Evolutionary conservation across 2,888 invertebrate species (phyloP).

Genomic region (Hirtodrosophila alboralis): DNA sequence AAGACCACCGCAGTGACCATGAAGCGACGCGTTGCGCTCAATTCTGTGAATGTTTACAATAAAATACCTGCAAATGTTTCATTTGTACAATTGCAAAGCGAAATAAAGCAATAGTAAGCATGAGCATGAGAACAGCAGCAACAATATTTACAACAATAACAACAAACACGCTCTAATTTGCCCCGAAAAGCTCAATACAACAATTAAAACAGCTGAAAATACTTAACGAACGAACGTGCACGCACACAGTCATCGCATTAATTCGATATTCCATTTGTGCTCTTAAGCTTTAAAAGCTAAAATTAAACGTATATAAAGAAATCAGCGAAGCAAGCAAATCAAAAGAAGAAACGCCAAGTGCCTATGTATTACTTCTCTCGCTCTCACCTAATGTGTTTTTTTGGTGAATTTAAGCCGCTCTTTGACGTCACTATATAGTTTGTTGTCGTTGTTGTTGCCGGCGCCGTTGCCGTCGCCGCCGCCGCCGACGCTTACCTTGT

Average conservation of each 20-base stretch:
- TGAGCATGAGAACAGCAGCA: slow-evolving; percentile 24
- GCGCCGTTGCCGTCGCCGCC: slow-evolving; percentile 7
- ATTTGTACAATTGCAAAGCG: slow-evolving; percentile 41
- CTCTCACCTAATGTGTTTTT: slow-evolving; percentile 50
- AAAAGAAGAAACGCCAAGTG: slow-evolving; percentile 58
- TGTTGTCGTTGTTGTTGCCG: slow-evolving; percentile 11
- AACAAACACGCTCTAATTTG: slow-evolving; percentile 40
- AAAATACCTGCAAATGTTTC: slow-evolving; percentile 54
- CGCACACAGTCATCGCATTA: too few relatives aligned
- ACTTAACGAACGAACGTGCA: too few relatives aligned
- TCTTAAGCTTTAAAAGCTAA: slow-evolving; percentile 67
- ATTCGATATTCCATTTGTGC: slow-evolving; percentile 62
- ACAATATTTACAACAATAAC: slow-evolving; percentile 19
- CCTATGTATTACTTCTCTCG: too few relatives aligned
- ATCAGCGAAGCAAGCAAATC: slow-evolving; percentile 34
- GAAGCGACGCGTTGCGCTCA: slow-evolving; percentile 65
- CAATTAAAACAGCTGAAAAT: slow-evolving; percentile 44
- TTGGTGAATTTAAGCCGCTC: slow-evolving; percentile 53
- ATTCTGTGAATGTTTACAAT: slow-evolving; percentile 68
- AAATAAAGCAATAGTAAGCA: slow-evolving; percentile 37
- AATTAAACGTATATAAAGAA: slow-evolving; percentile 35
- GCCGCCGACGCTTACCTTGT: slow-evolving; percentile 8
- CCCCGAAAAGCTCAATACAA: slow-evolving; percentile 27
- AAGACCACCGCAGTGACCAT: slow-evolving; percentile 72
- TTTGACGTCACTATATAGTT: slow-evolving; percentile 59